Conservation (phyloP, 1,140 invertebrate species). For the Dryas iulia region DNA sequence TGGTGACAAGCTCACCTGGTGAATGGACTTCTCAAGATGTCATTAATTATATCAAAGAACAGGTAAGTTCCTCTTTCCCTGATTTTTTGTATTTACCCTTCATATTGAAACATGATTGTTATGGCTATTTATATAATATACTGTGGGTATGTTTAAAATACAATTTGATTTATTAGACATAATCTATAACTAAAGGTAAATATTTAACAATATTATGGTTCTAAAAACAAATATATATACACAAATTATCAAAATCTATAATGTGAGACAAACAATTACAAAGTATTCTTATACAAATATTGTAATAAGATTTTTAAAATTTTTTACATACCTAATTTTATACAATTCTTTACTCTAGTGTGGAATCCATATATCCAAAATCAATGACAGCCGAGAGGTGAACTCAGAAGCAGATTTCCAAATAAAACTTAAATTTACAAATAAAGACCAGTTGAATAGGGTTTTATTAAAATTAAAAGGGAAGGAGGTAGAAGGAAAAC, state of each 20-base stretch:
- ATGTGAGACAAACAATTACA: too few relatives aligned
- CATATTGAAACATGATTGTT: too few relatives aligned
- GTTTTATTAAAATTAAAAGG: constrained; percentile 26
- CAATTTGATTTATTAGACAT: too few relatives aligned
- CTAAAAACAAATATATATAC: too few relatives aligned
- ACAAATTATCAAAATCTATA: too few relatives aligned
- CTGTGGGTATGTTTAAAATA: too few relatives aligned
- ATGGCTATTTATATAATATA: too few relatives aligned
- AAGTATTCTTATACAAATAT: too few relatives aligned
- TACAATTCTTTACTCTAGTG: constrained; percentile 20
- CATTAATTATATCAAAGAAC: constrained; percentile 31
- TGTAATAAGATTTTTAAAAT: too few relatives aligned
- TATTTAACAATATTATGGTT: too few relatives aligned
- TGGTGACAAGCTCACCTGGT: constrained; percentile 27
- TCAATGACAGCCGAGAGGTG: constrained; percentile 28
- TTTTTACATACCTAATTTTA: background rate
- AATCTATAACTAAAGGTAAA: too few relatives aligned
- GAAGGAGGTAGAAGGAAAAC: constrained; percentile 30
- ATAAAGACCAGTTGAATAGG: constrained; percentile 19
- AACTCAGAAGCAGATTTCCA: constrained; percentile 24
- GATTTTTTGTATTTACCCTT: background rate
- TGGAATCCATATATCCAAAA: constrained; percentile 27
- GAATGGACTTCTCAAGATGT: constrained; percentile 36
- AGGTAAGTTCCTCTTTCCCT: constrained; percentile 20
- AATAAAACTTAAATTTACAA: constrained; percentile 32